A percentile compares a stretch with the other conserved stretches of the same genome.
phyloP scores from a whole-genome alignment of 2,797 vertebrate species.

The Chrysocyon brachyurus region DNA sequence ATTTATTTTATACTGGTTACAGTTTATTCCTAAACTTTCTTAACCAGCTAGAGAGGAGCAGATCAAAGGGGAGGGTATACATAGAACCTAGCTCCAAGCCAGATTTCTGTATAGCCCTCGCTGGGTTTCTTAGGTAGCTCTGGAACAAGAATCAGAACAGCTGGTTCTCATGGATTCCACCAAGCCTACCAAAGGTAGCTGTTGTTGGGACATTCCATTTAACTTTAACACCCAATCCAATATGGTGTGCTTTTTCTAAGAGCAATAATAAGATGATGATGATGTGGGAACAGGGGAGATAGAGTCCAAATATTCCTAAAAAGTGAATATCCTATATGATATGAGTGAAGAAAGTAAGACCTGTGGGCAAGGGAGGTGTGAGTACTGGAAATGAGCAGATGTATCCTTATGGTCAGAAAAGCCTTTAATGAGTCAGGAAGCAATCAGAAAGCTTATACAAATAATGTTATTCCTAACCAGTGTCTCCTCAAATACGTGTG shows the following conservation, averaged over 20 bases:
- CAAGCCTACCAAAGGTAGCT: not conserved
- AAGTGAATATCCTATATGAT: conserved; percentile 55
- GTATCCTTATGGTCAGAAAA: not conserved
- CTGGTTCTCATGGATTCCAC: not conserved
- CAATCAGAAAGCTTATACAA: not conserved
- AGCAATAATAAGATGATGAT: not conserved
- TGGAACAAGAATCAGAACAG: not conserved
- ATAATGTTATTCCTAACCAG: not conserved
- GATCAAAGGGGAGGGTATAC: not conserved
- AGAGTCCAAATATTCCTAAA: conserved; percentile 34
- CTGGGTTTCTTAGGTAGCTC: not conserved
- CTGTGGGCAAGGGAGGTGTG: not conserved
- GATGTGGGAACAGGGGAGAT: not conserved
- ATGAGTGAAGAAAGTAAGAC: not conserved
- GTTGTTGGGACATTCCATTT: not conserved
- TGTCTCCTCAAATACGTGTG: conserved; percentile 13
- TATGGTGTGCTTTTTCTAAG: conserved; percentile 38
- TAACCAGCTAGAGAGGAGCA: not conserved
- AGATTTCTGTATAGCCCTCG: not conserved
- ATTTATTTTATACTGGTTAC: not conserved
- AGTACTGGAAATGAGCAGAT: not conserved
- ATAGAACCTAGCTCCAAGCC: not conserved
- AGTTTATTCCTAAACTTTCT: not conserved
- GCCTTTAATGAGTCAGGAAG: not conserved
- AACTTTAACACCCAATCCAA: conserved; percentile 28